These are phyloP conservation scores for Lasioglossum villosulum DNA, from an alignment of 2,888 invertebrate species.

Conservation along the genomic window DNA sequence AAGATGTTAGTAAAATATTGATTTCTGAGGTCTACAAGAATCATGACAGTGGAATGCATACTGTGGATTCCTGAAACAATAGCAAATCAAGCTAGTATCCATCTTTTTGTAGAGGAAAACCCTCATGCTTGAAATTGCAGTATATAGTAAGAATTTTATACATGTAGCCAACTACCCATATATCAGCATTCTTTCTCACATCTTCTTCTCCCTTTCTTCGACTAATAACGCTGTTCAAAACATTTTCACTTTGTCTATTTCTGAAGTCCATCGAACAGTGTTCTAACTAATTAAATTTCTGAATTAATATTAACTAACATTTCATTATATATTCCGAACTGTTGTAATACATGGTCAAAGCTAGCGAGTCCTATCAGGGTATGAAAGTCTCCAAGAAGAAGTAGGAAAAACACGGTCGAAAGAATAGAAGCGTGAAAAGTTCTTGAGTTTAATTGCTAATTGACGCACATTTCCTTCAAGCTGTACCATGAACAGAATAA, in stretches of 20 bases:
- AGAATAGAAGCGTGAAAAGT: background rate
- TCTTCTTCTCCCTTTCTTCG: background rate
- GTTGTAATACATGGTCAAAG: background rate
- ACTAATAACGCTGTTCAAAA: background rate
- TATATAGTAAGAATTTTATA: background rate
- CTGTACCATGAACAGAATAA: background rate
- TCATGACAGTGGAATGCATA: background rate
- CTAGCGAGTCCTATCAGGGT: background rate
- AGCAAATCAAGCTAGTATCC: background rate
- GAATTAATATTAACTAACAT: background rate
- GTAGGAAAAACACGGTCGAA: background rate
- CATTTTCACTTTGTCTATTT: background rate
- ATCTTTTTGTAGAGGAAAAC: background rate
- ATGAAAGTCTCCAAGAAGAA: background rate
- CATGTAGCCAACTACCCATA: background rate
- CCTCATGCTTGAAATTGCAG: background rate
- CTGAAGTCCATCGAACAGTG: background rate
- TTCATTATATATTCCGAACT: background rate
- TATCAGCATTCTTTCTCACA: background rate
- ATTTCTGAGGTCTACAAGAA: background rate
- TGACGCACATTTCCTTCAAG: background rate
- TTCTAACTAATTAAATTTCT: background rate
- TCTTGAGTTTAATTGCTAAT: background rate
- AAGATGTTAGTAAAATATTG: background rate
- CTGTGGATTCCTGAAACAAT: background rate